These are phyloP conservation scores for Aplidium turbinatum DNA, from an alignment of 23 tunicate species.

Conservation along the genomic window DNA sequence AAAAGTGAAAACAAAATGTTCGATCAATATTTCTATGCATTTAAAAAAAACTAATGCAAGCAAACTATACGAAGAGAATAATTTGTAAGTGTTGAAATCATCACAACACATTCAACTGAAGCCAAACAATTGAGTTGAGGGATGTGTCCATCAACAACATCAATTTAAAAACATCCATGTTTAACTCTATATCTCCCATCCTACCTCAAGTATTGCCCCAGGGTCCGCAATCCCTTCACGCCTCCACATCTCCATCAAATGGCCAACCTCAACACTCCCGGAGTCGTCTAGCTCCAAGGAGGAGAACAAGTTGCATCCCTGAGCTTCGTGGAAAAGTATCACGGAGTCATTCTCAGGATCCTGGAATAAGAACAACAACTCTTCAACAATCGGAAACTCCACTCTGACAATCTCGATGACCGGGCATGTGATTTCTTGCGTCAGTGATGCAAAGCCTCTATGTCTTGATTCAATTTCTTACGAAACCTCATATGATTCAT, in stretches of 20 bases:
- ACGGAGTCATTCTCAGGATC: constrained; percentile 10
- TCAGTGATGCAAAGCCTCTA: too few relatives aligned
- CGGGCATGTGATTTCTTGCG: too few relatives aligned
- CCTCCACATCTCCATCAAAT: constrained; percentile 49
- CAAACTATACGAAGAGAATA: not conserved
- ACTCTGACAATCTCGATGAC: too few relatives aligned
- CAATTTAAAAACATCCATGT: too few relatives aligned
- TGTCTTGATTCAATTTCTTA: too few relatives aligned
- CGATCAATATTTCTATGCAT: too few relatives aligned
- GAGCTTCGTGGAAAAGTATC: constrained; percentile 1
- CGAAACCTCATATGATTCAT: too few relatives aligned
- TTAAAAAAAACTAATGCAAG: not conserved
- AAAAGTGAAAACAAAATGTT: too few relatives aligned
- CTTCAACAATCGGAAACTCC: too few relatives aligned
- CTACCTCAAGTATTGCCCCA: constrained; percentile 21
- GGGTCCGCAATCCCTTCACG: constrained; percentile 30
- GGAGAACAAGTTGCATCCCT: constrained; percentile 38
- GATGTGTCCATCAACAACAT: not conserved
- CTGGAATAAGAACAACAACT: constrained; percentile 6
- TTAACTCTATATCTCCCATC: too few relatives aligned
- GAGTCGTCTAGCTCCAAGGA: constrained; percentile 40
- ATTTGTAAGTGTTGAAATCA: not conserved
- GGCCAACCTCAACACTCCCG: constrained; percentile 29
- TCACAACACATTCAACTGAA: not conserved
- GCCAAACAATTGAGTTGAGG: not conserved